Base-by-base conservation (phyloP, 1,140 invertebrate genomes). In the Meloidogyne floridensis region DNA sequence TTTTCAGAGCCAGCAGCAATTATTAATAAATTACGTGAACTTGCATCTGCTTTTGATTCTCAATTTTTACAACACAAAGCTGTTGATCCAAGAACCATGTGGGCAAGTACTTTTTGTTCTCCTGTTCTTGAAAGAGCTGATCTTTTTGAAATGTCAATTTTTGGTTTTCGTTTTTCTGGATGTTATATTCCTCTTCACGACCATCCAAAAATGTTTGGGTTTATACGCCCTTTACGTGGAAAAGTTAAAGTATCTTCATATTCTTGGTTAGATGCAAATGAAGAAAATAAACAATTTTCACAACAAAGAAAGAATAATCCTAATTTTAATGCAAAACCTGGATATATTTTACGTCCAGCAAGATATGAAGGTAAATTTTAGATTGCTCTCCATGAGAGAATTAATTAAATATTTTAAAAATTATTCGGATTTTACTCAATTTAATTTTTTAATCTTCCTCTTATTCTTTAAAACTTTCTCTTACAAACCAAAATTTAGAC, bases 151-250 rank as follows among this genome's bases (percentile, higher is more conserved):
- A 72, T 54, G 15, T 32, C 42, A 18, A 70, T 87, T 72, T 88
- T 86, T 74, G 85, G 84, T 3, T 78, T 86, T 20, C 80, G 77
- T 32, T 77, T 32, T 32, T 43, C 75, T 20, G 87, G 87, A 43
- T 77, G 71, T 20, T 77, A 59, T 53, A 81, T 86, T 75, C 85
- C 85, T 2, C 77, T 86, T 5, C 85, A 86, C 51, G 80, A 86
- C 73, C 85, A 86, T 76, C 87, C 77, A n/a, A 54, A 81, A 42
- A 88, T 82, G 72, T 79, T 72, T 69, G 85, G 86, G 11, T 86
- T 86, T 78, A 76, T 86, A 20, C 72, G 80, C 11, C 72, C 80
- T 32, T 18, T 86, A 5, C 56, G 78, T 51, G 85, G 85, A 32
- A 42, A 53, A 15, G 20, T 86, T 54, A 18, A 42, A 8, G 75